Evolutionary conservation across 2,797 vertebrate species (phyloP).

Genomic region (Falco columbarius): DNA sequence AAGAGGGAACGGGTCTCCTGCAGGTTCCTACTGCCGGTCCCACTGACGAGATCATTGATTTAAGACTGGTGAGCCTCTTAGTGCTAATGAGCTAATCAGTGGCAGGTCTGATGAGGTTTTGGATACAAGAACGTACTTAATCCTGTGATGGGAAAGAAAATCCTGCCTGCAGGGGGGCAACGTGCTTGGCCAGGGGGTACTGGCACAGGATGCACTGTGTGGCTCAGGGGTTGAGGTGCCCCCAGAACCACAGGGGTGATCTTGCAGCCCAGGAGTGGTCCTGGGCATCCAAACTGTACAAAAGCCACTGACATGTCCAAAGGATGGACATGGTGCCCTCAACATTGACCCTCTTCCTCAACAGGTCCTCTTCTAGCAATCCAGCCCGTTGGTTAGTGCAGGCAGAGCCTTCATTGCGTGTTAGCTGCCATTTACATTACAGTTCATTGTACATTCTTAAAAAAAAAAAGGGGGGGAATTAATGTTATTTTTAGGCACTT

Average conservation of each 20-base stretch:
- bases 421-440: neutral
- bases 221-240: neutral
- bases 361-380: rapidly evolving
- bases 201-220: rapidly evolving
- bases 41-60: neutral
- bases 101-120: neutral
- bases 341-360: neutral
- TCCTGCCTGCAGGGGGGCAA: rapidly evolving
- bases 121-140: neutral
- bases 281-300: neutral
- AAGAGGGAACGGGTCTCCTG: neutral
- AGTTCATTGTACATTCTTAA: rapidly evolving
- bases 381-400: neutral
- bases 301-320: neutral
- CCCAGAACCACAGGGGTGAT: neutral
- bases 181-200: neutral
- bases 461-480: neutral
- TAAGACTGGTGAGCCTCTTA: neutral
- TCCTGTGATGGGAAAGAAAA: neutral
- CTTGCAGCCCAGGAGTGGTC: neutral
- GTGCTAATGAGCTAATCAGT: neutral
- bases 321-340: neutral
- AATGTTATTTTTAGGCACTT: neutral
- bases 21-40: neutral
- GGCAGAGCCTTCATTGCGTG: neutral